phyloP scores from a whole-genome alignment of 2,113 vertebrate genomes.

The Ia io region DNA sequence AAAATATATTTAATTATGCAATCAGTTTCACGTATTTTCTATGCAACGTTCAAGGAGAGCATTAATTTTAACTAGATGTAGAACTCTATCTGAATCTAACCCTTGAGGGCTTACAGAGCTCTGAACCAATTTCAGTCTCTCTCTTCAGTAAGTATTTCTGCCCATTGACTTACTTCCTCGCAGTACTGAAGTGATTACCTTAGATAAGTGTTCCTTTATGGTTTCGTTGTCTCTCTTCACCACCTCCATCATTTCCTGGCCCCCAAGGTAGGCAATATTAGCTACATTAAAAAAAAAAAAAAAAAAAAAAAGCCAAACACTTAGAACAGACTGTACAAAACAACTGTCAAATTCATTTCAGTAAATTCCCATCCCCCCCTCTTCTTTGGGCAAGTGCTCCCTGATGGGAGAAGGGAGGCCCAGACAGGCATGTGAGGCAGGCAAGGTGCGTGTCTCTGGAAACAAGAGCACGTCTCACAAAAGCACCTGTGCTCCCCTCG shows the following conservation, averaged over 20 bases:
- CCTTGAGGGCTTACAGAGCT: background rate
- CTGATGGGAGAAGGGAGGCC: background rate
- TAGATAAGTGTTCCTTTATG: conserved; percentile 89
- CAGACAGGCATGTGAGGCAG: background rate
- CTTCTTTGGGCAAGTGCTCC: background rate
- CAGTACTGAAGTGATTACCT: conserved; percentile 83
- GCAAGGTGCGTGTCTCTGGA: background rate
- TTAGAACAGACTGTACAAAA: background rate
- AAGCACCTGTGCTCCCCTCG: background rate
- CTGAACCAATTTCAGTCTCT: background rate
- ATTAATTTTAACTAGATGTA: background rate
- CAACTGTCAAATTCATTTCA: background rate
- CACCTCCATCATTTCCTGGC: conserved; percentile 93
- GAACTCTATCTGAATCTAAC: background rate
- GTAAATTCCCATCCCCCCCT: background rate
- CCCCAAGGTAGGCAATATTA: conserved; percentile 92
- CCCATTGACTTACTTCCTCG: background rate
- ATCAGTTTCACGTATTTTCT: background rate
- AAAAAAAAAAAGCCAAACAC: conserved; percentile 23
- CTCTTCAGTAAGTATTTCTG: background rate
- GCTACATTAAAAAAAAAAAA: conserved; percentile 81
- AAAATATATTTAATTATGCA: background rate
- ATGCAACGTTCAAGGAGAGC: background rate
- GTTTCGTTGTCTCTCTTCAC: conserved; percentile 89
- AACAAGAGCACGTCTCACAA: background rate